Evolutionary conservation across 2,113 vertebrate genomes (phyloP).

Genomic region (Pollimyrus isidori): DNA sequence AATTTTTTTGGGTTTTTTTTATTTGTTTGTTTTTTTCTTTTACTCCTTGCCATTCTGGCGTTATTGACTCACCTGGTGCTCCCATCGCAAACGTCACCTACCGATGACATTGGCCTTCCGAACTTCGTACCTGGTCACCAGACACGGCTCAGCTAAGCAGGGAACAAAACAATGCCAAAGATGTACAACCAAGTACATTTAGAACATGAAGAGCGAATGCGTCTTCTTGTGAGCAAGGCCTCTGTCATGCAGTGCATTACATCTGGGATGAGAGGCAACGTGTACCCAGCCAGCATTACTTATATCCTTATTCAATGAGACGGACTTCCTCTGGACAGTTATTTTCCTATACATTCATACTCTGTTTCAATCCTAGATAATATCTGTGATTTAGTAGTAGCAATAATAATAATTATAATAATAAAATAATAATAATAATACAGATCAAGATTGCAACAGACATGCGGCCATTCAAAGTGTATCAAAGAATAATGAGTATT

Average conservation of each 20-base stretch:
- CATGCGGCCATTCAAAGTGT: neutral
- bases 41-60: neutral
- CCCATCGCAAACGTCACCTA: neutral
- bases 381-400: neutral
- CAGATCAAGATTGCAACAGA: neutral
- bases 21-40: neutral
- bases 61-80: neutral
- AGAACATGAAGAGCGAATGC: neutral
- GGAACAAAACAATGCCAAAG: neutral
- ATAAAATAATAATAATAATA: neutral
- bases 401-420: neutral
- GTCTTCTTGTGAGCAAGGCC: neutral
- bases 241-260: neutral
- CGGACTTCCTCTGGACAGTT: neutral
- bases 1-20: too few relatives aligned
- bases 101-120: neutral
- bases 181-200: neutral
- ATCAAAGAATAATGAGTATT: neutral
- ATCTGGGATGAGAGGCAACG: neutral
- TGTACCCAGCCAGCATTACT: neutral
- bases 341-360: neutral
- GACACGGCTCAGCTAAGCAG: neutral
- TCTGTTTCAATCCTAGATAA: neutral
- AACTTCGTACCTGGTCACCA: neutral
- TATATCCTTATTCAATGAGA: neutral